Evolutionary conservation across 2,113 vertebrate species (phyloP).

Genomic region (Laticauda colubrina): DNA sequence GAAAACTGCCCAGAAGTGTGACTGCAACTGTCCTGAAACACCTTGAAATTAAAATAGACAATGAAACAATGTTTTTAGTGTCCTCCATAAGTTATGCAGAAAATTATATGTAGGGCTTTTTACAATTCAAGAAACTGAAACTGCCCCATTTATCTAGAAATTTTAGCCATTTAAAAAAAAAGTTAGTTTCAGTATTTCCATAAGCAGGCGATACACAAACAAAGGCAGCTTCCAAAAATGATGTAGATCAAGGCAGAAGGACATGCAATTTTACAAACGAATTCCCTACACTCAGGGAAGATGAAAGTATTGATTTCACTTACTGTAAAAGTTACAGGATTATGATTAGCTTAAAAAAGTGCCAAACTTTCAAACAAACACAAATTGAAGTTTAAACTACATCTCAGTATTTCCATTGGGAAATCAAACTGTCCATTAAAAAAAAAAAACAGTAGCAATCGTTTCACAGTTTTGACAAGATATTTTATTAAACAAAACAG

Average conservation of each 20-base stretch:
- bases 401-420: constrained; percentile 51
- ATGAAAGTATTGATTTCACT: not conserved
- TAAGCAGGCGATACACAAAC: not conserved
- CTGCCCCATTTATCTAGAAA: not conserved
- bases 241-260: not conserved
- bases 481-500: constrained; percentile 39
- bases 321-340: not conserved
- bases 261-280: not conserved
- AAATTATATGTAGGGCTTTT: not conserved
- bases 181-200: not conserved
- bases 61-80: not conserved
- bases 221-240: not conserved
- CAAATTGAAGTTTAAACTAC: constrained; percentile 1
- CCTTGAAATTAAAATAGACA: not conserved
- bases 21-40: not conserved
- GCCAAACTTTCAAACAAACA: not conserved
- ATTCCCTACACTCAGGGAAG: not conserved
- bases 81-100: not conserved
- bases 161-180: not conserved
- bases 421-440: constrained; percentile 43
- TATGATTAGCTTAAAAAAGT: not conserved
- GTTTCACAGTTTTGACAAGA: constrained; percentile 41
- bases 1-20: not conserved
- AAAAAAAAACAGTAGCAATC: not conserved
- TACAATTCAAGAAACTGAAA: not conserved